These are phyloP conservation scores for Automeris io DNA, from an alignment of 2,888 invertebrate species.

Conservation along the genomic window DNA sequence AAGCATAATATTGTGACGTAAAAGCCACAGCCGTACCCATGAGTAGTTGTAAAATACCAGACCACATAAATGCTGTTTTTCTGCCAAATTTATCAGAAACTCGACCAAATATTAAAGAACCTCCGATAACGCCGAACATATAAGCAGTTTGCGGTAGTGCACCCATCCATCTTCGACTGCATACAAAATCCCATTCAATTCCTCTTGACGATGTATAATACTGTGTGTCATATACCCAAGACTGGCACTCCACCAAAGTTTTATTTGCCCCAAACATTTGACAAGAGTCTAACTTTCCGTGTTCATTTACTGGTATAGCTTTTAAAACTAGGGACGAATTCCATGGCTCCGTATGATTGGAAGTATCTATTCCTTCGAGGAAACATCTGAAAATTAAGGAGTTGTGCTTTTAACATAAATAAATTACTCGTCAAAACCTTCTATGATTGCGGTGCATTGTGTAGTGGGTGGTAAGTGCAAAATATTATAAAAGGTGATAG, in stretches of 20 bases:
- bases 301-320: conserved; percentile 76
- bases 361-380: conserved; percentile 75
- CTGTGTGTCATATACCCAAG: conserved; percentile 85
- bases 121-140: conserved; percentile 90
- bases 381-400: conserved; percentile 71
- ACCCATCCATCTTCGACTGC: conserved; percentile 88
- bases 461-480: background rate
- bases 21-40: conserved; percentile 86
- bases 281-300: conserved; percentile 81
- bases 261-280: conserved; percentile 66
- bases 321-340: conserved; percentile 69
- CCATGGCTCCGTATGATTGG: conserved; percentile 67
- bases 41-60: conserved; percentile 83
- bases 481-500: background rate
- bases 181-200: conserved; percentile 91
- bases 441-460: background rate
- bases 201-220: conserved; percentile 84
- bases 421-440: background rate
- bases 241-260: conserved; percentile 46
- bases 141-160: conserved; percentile 86
- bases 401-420: background rate
- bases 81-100: conserved; percentile 89
- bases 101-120: conserved; percentile 86
- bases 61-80: conserved; percentile 87
- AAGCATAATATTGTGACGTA: conserved; percentile 83